A percentile compares a stretch with the other conserved stretches of the same genome.
These are phyloP conservation scores for Eulemur rubriventer DNA, from an alignment of 2,797 vertebrate species.

Conservation along the genomic window DNA sequence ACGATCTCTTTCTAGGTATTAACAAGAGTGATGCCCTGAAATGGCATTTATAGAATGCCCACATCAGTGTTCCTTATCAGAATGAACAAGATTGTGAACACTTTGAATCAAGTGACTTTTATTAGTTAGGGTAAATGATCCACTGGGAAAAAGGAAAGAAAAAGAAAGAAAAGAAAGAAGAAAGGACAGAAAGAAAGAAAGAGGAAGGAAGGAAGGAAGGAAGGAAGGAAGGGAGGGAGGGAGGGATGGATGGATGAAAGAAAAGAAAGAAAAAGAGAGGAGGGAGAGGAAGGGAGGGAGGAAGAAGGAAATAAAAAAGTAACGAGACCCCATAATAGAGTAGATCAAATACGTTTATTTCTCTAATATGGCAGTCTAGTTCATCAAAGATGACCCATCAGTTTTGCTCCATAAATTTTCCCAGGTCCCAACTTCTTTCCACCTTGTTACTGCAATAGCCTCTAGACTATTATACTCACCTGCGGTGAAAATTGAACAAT, in stretches of 20 bases:
- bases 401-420: neutral
- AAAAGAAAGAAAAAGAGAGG: no score
- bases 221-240: no score
- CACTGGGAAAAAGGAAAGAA: neutral
- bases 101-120: neutral
- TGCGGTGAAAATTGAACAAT: neutral
- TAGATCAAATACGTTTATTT: neutral
- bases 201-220: neutral
- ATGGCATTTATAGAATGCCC: neutral
- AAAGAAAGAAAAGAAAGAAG: neutral
- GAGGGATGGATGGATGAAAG: rapidly evolving
- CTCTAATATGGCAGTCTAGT: neutral
- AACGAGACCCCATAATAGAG: neutral
- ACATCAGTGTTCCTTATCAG: neutral
- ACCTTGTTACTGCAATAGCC: rapidly evolving
- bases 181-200: no score
- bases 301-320: neutral
- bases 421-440: neutral
- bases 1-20: neutral
- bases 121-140: neutral
- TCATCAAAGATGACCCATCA: neutral
- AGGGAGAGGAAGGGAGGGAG: no score
- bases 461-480: neutral
- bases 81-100: neutral
- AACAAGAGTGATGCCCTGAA: neutral